Base-by-base conservation (phyloP, 2,797 vertebrate species). In the Cygnus olor region DNA sequence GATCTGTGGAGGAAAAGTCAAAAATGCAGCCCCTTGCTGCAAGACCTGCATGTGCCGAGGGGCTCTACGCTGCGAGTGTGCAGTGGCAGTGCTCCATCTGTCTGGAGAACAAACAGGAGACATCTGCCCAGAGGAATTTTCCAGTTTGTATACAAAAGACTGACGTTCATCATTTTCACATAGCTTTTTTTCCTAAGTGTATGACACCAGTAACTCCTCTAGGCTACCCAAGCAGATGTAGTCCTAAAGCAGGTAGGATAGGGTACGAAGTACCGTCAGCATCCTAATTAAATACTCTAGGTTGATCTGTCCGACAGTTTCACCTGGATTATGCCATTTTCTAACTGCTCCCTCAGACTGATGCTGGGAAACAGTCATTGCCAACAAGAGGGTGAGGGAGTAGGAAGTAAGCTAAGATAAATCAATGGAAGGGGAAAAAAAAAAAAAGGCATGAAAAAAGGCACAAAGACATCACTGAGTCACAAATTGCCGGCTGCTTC, bases 21-120 rank as follows among this genome's bases (percentile, higher is more conserved):
- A 61, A 13, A 61, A 10, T 4, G 24, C 4, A 45, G 36, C 28
- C 71, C 40, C 20, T 32, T 0, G 2, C 61, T 22, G 44, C 8
- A 4, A 32, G 72, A 14, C 56, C 36, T 22, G 8, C 49, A 49
- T 49, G 1, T 49, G 68, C 28, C 44, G 45, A 13, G 14, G 34
- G 61, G 45, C 42, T 18, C 4, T 7, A 0, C 0, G 1, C 7
- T 10, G 24, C n/a, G 9, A 34, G 5, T 1, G 0, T 24, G 9
- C 14, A 27, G 16, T 60, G 65, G 18, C 28, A 9, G 22, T 60
- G 64, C 72, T 19, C 32, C 3, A 0, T 10, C 80, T 21, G 30
- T 19, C 44, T 7, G 0, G 22, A 13, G 2, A 27, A 9, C 1
- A 6, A 47, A 6, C 47, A 20, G 36, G n/a, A 6, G 2, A 4